A percentile compares a stretch with the other conserved stretches of the same genome.
phyloP scores from a whole-genome alignment of 2,113 vertebrate genomes.

The Steatornis caripensis region DNA sequence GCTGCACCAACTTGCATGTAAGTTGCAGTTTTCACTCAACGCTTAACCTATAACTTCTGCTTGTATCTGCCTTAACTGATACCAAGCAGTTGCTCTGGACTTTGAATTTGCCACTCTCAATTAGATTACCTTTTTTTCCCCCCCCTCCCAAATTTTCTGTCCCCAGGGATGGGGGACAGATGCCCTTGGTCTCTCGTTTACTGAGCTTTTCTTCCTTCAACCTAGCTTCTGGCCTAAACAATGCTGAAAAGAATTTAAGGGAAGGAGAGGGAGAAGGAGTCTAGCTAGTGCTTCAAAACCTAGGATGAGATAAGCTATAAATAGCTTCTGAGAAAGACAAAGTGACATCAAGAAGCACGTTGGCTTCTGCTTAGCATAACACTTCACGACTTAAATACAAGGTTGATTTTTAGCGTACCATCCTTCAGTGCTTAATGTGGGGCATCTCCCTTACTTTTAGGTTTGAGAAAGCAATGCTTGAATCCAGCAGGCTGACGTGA shows the following conservation, averaged over 20 bases:
- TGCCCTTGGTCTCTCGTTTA: no score
- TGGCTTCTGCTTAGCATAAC: background rate
- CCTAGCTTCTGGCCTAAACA: background rate
- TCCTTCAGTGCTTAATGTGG: background rate
- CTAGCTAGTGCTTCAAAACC: no score
- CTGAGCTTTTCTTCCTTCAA: background rate
- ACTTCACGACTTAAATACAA: background rate
- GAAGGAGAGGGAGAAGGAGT: background rate
- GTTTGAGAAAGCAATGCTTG: constrained; percentile 28
- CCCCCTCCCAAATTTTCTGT: accelerated
- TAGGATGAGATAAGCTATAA: background rate
- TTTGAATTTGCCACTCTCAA: background rate
- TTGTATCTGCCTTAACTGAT: background rate
- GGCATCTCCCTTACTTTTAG: background rate
- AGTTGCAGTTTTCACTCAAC: background rate
- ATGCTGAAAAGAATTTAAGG: background rate
- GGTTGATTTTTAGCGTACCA: background rate
- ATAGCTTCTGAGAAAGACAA: background rate
- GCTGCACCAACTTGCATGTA: accelerated
- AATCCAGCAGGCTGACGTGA: constrained; percentile 23
- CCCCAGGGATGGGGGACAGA: background rate
- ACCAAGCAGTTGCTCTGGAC: background rate
- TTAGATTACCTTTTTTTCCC: background rate
- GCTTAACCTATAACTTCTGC: accelerated
- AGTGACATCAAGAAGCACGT: background rate